Conservation (phyloP, 2,113 vertebrate genomes). For the Oceanodroma tethys region DNA sequence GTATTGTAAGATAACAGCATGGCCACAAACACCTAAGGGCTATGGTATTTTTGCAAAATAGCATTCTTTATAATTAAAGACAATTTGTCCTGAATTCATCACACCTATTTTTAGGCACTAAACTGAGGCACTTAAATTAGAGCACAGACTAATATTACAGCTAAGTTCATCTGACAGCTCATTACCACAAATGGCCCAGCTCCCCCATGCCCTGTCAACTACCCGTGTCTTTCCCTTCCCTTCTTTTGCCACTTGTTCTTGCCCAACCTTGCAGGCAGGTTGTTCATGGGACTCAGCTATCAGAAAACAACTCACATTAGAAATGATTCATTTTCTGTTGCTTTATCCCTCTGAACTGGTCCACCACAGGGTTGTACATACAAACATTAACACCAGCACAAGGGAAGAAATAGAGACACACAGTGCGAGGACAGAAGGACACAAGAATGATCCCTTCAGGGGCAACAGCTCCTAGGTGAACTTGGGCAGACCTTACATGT, state of each 20-base stretch:
- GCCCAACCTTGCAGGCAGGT: background rate
- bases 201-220: background rate
- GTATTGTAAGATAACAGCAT: background rate
- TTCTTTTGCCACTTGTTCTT: background rate
- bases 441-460: background rate
- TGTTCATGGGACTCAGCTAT: background rate
- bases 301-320: background rate
- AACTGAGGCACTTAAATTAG: background rate
- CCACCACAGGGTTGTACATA: background rate
- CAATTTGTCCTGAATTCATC: background rate
- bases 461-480: background rate
- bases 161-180: background rate
- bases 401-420: background rate
- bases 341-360: background rate
- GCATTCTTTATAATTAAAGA: background rate
- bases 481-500: background rate
- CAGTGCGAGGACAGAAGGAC: background rate
- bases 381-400: background rate
- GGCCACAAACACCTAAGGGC: background rate
- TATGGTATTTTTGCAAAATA: background rate
- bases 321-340: background rate
- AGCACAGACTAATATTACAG: background rate
- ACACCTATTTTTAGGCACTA: background rate
- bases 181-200: background rate
- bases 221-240: accelerated